Percentiles rank a stretch among this genome's conserved stretches.
These are phyloP conservation scores for Brenthis hecate DNA, from an alignment of 2,888 invertebrate species.

Conservation along the genomic window DNA sequence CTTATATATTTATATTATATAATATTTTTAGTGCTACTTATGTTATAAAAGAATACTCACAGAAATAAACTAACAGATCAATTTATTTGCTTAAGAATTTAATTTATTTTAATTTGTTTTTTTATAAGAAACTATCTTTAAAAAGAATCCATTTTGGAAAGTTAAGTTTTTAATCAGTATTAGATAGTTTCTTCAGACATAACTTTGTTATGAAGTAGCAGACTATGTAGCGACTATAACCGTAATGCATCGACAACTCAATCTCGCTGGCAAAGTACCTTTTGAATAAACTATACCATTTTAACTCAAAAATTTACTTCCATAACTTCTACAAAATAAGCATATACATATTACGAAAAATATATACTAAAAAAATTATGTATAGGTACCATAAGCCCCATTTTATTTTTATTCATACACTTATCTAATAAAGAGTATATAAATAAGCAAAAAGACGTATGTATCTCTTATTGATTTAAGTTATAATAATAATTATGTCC, in stretches of 20 bases:
- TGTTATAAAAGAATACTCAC: too few relatives aligned
- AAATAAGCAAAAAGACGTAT: too few relatives aligned
- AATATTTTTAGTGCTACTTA: too few relatives aligned
- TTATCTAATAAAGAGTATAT: background rate
- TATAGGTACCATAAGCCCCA: background rate
- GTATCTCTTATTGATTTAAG: too few relatives aligned
- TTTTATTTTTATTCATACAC: background rate
- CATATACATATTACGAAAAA: background rate
- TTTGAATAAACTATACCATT: conserved; percentile 18
- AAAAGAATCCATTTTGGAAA: conserved; percentile 6
- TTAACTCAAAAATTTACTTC: conserved; percentile 1
- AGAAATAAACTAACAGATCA: background rate
- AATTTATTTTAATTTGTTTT: background rate
- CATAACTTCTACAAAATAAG: background rate
- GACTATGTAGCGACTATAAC: conserved; percentile 18
- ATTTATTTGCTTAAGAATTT: background rate
- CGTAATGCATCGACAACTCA: conserved; percentile 20
- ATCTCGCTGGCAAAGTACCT: conserved; percentile 15
- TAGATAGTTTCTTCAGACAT: conserved; percentile 18
- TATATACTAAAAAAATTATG: background rate
- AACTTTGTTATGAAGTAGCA: conserved; percentile 15
- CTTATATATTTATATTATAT: too few relatives aligned
- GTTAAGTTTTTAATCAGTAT: conserved; percentile 14
- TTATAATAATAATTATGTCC: too few relatives aligned
- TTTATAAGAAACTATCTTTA: background rate